Base-by-base conservation (phyloP, 2,888 invertebrate species). In the Spilarctia lutea region DNA sequence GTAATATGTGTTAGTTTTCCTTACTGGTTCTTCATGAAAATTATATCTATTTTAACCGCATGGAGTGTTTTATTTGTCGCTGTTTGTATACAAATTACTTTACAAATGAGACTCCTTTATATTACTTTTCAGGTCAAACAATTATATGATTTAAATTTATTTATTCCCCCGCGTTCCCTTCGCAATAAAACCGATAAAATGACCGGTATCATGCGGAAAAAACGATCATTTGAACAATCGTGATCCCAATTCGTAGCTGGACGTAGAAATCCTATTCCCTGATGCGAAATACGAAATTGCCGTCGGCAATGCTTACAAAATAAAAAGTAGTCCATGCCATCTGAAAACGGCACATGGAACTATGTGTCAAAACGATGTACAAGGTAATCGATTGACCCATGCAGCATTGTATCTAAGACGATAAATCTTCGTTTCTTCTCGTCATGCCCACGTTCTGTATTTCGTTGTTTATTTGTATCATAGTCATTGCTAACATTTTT, bases 341-440 rank as follows among this genome's bases (percentile, higher is more conserved):
- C 87, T 85, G 85, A 83, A 81, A 85, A 84, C 79, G 81, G 85
- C 85, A 89, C 91, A 89, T 89, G 87, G 87, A 88, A 91, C 88
- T 89, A 91, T 91, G 90, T 91, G 88, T 91, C 89, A 90, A 83
- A 78, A 83, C 80, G 84, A 85, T 85, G 85, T 84, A 79, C 82
- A 81, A 79, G 82, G 88, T 89, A 89, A 91, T 88, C 88, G 89
- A 87, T 89, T 88, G 88, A 86, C 88, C 87, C 84, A 79, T 75
- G 83, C 79, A 78, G 52, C 75, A 81, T 80, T 86, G 86, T 86
- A 87, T 87, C 81, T 79, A 81, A 78, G 56, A 63, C 85, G 81
- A 90, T 87, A 89, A 86, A 90, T 88, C 87, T 85, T 82, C 80
- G 81, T 86, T 86, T 88, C 86, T 88, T 88, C 87, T 85, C 81